Evolutionary conservation across 1,140 invertebrate species (phyloP).

Genomic region (Habropoda laboriosa): DNA sequence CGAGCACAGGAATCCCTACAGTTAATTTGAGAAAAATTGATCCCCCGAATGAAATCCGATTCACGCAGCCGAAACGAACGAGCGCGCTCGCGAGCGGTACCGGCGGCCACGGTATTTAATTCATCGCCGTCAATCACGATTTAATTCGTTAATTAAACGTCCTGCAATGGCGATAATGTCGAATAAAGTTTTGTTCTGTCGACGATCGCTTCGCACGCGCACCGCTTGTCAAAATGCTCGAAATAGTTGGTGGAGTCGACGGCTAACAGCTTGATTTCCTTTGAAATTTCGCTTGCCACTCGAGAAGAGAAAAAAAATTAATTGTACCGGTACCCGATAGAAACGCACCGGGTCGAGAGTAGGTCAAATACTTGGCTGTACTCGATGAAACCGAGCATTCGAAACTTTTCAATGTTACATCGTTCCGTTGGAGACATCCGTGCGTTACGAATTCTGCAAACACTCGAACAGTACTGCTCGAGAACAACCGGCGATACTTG

Average conservation of each 20-base stretch:
- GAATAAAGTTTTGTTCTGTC: conserved; percentile 21
- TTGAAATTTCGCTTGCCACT: neutral
- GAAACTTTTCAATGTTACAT: conserved; percentile 4
- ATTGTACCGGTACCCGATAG: neutral
- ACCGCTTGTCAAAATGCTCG: neutral
- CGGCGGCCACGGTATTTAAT: neutral
- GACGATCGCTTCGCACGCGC: neutral
- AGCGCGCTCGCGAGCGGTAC: neutral
- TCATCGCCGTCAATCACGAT: conserved; percentile 2
- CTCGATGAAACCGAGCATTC: neutral
- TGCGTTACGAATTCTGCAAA: conserved; percentile 23
- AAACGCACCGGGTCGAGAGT: neutral
- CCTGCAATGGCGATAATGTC: neutral
- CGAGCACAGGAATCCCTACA: neutral
- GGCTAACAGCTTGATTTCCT: conserved; percentile 2
- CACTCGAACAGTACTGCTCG: neutral
- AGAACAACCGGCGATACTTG: conserved; percentile 1
- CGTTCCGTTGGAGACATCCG: neutral
- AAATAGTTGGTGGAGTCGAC: neutral
- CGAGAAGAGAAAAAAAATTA: conserved; percentile 1
- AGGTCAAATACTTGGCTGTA: conserved; percentile 13
- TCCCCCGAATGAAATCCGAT: neutral
- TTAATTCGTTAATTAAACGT: conserved; percentile 28
- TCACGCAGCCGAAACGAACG: no score
- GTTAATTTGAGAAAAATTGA: conserved; percentile 2